Percentiles rank a stretch among this genome's conserved stretches.
phyloP scores from a whole-genome alignment of 2,113 vertebrate species.

The Saccopteryx leptura region DNA sequence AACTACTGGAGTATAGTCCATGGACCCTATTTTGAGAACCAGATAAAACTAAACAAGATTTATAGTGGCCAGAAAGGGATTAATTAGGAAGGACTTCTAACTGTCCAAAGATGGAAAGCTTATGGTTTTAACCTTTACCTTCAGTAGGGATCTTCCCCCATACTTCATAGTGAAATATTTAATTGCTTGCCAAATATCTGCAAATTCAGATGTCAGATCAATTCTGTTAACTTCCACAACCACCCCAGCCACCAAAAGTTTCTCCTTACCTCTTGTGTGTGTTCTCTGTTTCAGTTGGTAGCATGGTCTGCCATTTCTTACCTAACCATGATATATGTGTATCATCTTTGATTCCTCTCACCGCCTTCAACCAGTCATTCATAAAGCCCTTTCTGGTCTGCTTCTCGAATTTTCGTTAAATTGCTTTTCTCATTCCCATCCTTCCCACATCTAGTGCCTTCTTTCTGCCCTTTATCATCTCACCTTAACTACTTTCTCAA shows the following conservation, averaged over 20 bases:
- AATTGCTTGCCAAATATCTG: background rate
- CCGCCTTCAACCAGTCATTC: background rate
- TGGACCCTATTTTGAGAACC: conserved; percentile 45
- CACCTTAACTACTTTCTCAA: conserved; percentile 1
- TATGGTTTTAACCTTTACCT: background rate
- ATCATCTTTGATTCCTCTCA: conserved; percentile 15
- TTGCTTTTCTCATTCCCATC: background rate
- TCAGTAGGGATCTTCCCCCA: background rate
- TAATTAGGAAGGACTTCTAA: background rate
- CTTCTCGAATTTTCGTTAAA: conserved; percentile 37
- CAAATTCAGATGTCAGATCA: background rate
- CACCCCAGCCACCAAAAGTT: background rate
- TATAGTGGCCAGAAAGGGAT: background rate
- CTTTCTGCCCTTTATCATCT: background rate
- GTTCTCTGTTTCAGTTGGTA: background rate
- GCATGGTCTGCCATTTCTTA: background rate
- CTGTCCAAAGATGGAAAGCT: background rate
- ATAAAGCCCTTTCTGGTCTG: conserved; percentile 40
- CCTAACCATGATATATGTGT: background rate
- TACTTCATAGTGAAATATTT: background rate
- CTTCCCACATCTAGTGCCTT: background rate
- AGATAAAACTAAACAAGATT: conserved; percentile 47
- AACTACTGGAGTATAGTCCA: background rate
- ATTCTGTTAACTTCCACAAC: background rate
- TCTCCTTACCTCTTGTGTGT: background rate